Base-by-base conservation (phyloP, 2,888 invertebrate genomes). In the Leptinotarsa rubiginosa region DNA sequence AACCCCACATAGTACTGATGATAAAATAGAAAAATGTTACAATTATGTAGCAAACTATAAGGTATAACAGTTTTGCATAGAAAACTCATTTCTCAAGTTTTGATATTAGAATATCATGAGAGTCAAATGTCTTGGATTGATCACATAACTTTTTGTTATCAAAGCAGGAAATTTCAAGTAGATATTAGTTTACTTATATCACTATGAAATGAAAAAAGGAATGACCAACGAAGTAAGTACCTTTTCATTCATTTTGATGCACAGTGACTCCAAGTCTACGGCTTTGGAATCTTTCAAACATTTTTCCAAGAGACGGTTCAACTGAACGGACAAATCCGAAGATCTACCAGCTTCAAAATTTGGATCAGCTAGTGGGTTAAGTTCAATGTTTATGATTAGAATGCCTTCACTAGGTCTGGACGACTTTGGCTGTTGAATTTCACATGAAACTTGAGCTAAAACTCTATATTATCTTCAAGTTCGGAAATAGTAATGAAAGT, bases 211-310 rank as follows among this genome's bases (percentile, higher is more conserved):
- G 10, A 22, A 71, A 41, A 64, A 31, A 49, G 13, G 54, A 41
- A 10, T 13, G 25, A 16, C 65, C 66, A 59, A 18, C n/a, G 41
- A 31, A 47, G 18, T 47, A 62, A 59, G 75, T 70, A 96, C 96
- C 91, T 96, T 95, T 89, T 97, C 96, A 84, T 96, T 97, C 65
- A 96, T 93, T 79, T 95, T 93, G 83, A 98, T 95, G 87, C 98
- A 98, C n/a, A 98, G 89, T 0, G 97, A 95, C 88, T 98, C 98
- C 73, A 97, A 90, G 88, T 98, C 98, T 64, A 98, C 89, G 83
- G 97, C 97, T 82, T 94, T 93, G 0, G 97, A 97, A 85, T 97
- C 97, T 85, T 95, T 95, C 73, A 97, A 92, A 85, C 96, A 96
- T 85, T 95, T 94, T 85, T 98, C 97, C 62, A 98, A 87, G 59